Percentiles rank a stretch among this genome's conserved stretches.
Conservation (phyloP, 64 coral and sea anemone genomes). For the Montipora cactus region DNA sequence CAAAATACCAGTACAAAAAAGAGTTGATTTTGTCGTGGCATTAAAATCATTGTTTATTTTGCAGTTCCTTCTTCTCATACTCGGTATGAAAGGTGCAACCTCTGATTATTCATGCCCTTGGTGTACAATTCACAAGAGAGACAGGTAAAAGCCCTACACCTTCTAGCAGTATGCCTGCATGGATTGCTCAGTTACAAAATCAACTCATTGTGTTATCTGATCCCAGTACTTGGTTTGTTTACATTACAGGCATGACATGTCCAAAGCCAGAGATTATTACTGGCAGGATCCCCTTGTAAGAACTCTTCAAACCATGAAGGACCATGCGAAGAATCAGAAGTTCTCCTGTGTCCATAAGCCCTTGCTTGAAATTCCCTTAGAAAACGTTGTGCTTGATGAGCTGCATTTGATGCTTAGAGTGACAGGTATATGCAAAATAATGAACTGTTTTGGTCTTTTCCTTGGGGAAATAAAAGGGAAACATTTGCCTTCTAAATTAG, state of each 20-base stretch:
- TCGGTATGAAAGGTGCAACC: slow-evolving; percentile 52
- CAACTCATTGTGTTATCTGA: background rate
- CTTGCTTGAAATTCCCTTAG: no score
- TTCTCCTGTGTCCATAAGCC: no score
- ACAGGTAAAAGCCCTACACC: background rate
- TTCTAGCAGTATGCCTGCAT: background rate
- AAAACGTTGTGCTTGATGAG: no score
- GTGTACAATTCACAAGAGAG: slow-evolving; percentile 18
- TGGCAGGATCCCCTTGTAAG: slow-evolving; percentile 1
- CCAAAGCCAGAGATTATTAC: background rate
- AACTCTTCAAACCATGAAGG: no score
- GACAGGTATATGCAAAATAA: no score
- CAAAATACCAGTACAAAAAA: background rate
- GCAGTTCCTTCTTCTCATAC: slow-evolving; percentile 52
- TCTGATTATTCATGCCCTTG: slow-evolving; percentile 29
- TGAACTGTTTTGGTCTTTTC: no score
- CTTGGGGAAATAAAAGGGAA: no score
- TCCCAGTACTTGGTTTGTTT: background rate
- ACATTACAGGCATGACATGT: background rate
- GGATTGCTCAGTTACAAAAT: no score
- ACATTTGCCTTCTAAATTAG: background rate
- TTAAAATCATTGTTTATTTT: background rate
- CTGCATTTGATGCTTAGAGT: no score
- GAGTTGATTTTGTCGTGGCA: background rate
- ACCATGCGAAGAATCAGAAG: no score